Conservation (phyloP, 2,113 vertebrate genomes). For the Neotragus moschatus region DNA sequence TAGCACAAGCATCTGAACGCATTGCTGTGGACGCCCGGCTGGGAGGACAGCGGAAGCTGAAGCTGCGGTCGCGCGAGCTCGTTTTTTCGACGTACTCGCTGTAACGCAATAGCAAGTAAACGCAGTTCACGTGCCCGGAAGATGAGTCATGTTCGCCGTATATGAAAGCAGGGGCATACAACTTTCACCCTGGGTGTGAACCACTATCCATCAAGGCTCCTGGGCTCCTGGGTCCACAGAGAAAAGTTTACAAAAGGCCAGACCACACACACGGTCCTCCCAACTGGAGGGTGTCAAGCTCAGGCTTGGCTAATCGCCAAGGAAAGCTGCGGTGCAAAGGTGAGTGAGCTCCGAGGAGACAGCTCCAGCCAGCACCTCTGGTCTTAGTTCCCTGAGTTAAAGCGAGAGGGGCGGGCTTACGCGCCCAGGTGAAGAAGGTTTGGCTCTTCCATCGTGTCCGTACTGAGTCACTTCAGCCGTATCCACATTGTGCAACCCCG, state of each 20-base stretch:
- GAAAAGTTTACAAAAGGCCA: background rate
- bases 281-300: background rate
- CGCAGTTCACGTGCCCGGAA: too few species aligned
- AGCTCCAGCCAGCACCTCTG: background rate
- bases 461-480: background rate
- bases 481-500: background rate
- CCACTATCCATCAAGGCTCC: background rate
- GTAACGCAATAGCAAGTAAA: background rate
- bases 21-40: rapidly evolving
- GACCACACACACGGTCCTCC: background rate
- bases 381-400: background rate
- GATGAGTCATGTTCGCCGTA: background rate
- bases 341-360: background rate
- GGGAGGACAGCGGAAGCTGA: rapidly evolving
- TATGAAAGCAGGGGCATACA: background rate
- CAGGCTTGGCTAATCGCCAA: background rate
- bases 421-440: background rate
- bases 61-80: rapidly evolving
- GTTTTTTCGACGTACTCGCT: background rate
- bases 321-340: background rate
- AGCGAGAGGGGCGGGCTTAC: background rate
- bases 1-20: background rate
- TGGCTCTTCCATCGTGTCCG: background rate
- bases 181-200: background rate
- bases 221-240: background rate